A percentile compares a stretch with the other conserved stretches of the same genome.
These are phyloP conservation scores for Geopemphigus sp. DNA, from an alignment of 1,140 invertebrate genomes.

Conservation along the genomic window DNA sequence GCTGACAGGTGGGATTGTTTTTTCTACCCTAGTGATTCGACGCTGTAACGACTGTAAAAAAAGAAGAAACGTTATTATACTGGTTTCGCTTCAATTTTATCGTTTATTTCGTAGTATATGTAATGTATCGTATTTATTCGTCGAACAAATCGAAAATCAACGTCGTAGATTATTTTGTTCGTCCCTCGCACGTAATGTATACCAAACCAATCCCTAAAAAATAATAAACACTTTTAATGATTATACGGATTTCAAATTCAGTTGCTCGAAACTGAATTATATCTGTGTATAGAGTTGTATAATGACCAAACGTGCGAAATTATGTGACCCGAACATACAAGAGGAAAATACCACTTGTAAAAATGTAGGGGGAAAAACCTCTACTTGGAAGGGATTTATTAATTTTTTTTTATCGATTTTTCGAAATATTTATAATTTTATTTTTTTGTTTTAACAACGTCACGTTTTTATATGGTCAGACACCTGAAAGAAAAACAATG, in stretches of 20 bases:
- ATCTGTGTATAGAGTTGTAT: neutral
- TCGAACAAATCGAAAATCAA: neutral
- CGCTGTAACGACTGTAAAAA: neutral
- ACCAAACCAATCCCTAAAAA: neutral
- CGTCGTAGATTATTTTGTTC: neutral
- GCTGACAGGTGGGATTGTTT: neutral
- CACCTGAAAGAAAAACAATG: neutral
- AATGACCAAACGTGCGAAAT: neutral
- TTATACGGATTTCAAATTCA: constrained; percentile 9
- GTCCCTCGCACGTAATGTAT: neutral
- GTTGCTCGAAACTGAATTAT: neutral
- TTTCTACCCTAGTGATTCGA: neutral
- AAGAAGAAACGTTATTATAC: neutral
- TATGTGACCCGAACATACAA: neutral
- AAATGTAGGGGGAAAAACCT: neutral
- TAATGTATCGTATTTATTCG: neutral
- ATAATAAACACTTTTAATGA: constrained; percentile 8
- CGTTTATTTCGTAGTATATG: neutral
- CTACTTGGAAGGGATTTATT: neutral
- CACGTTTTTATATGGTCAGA: neutral
- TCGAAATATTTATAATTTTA: neutral
- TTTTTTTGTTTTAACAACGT: neutral
- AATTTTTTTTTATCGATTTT: constrained; percentile 7
- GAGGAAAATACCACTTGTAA: neutral
- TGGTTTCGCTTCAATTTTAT: neutral